Conservation (phyloP, 1,140 invertebrate genomes). For the Grapholita molesta region DNA sequence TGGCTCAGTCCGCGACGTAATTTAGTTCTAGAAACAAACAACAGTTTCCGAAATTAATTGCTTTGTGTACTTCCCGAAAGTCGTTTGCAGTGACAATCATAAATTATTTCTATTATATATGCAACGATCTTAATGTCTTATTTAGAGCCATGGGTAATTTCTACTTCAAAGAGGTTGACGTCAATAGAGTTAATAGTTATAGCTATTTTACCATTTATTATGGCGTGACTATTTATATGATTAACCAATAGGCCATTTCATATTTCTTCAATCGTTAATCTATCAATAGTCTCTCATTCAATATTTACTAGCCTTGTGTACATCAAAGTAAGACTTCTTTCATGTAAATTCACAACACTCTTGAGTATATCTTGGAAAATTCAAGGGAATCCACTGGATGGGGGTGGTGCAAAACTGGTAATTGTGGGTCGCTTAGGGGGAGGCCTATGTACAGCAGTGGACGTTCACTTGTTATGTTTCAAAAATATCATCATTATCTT, state of each 20-base stretch:
- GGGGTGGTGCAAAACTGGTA: too few relatives aligned
- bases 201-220: not conserved
- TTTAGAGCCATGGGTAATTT: conserved; percentile 9
- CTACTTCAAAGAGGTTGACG: conserved; percentile 22
- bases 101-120: conserved; percentile 9
- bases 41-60: not conserved
- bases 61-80: not conserved
- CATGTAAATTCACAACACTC: not conserved
- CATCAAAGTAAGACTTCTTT: not conserved
- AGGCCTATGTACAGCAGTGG: too few relatives aligned
- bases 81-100: not conserved
- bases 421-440: too few relatives aligned
- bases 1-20: not conserved
- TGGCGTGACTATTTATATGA: not conserved
- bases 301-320: not conserved
- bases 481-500: too few relatives aligned
- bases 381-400: too few relatives aligned
- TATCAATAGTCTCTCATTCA: not conserved
- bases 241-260: not conserved
- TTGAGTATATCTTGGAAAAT: too few relatives aligned
- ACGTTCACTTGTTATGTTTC: too few relatives aligned
- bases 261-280: not conserved
- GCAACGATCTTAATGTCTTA: conserved; percentile 19
- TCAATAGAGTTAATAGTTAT: conserved; percentile 11
- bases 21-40: not conserved